Evolutionary conservation across 2,113 vertebrate genomes (phyloP).

Genomic region (Thalassarche chlororhynchos): DNA sequence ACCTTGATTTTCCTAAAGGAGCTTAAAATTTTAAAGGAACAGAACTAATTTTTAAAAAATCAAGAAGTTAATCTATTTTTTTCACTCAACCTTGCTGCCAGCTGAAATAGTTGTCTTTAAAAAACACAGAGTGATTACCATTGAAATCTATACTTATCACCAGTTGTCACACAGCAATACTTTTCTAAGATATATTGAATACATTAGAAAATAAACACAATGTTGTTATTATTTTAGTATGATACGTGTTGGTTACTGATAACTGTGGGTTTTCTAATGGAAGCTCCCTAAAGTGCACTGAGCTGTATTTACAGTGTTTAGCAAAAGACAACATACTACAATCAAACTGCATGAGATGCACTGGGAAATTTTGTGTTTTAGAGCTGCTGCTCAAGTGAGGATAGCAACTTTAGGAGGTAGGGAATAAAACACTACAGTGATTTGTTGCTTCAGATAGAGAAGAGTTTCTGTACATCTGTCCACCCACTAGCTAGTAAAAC

Average conservation of each 20-base stretch:
- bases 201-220: background rate
- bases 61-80: conserved; percentile 1
- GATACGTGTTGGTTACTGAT: background rate
- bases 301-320: background rate
- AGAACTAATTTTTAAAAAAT: background rate
- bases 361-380: background rate
- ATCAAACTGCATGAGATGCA: background rate
- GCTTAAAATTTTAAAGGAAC: conserved; percentile 28
- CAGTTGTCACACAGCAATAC: background rate
- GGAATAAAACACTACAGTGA: background rate
- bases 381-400: background rate
- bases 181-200: background rate
- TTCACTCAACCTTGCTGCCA: conserved; percentile 29
- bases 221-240: background rate
- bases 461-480: background rate
- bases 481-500: background rate
- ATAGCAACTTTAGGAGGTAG: background rate
- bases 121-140: background rate
- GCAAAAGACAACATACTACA: background rate
- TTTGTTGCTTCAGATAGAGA: background rate
- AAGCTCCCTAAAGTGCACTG: background rate
- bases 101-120: background rate
- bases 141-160: background rate
- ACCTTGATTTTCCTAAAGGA: conserved; percentile 30
- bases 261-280: background rate